Evolutionary conservation across 2,888 invertebrate species (phyloP), one percentile per base, ranked within the genome.

Genomic region (Latheticus oryzae): DNA sequence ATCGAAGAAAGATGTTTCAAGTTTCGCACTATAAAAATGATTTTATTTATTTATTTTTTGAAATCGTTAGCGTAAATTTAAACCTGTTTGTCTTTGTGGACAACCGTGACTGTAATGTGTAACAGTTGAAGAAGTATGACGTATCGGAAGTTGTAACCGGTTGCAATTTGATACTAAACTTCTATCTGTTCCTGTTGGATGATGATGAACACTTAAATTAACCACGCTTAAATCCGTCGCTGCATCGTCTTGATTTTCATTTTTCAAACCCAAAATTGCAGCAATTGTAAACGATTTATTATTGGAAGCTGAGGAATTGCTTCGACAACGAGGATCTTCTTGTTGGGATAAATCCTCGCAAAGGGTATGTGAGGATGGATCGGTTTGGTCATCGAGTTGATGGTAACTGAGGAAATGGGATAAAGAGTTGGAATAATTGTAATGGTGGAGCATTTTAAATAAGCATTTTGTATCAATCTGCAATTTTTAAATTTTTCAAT

Each of bases 271-370:
- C 67, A 94, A 84, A 70, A 93, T 93, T 61, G 93, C 92, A 62
- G 93, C 93, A 67, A 94, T 94, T 13, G 93, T 93, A 71, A 94
- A 94, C 3, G 91, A 91, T 62, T 78, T 78, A 59, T 72, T 77
- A 35, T 58, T 71, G 2, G 66, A 68, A 1, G 70, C 71, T 1
- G 73, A 72, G 8, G 72, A 72, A 37, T 72, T 73, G 54, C 71
- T 74, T 35, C 74, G 69, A 42, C 73, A 76, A 26, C 76, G 63
- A 1, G 67, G 64, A 42, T 74, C 73, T 16, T 71, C 70, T 26
- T 72, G 71, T 50, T 71, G 71, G n/a, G 68, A 64, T 1, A 70
- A 50, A 13, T 77, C 77, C n/a, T 77, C 76, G 57, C 74, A 74
- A 3, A 72, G 55, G 9, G 62, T 61, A 35, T 64, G 70, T 50